Evolutionary conservation across 2,113 vertebrate species (phyloP), one percentile per base, ranked within the genome.

Genomic region (Ptilonorhynchus violaceus): DNA sequence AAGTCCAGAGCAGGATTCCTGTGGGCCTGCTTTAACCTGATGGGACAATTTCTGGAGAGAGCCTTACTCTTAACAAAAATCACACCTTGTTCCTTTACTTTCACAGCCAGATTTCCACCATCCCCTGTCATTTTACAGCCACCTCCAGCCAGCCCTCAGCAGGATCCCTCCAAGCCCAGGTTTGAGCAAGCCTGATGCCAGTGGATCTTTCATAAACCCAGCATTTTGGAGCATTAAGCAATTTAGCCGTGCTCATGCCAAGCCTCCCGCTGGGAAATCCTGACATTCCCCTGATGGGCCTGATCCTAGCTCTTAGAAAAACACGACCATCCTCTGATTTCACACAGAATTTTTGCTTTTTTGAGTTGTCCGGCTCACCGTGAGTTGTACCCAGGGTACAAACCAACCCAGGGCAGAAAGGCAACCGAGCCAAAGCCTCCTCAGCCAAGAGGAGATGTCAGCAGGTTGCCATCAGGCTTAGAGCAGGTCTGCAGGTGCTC

Each of bases 141-240:
- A 33, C 62, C 50, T 47, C 56, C 68, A 44, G 68, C 47, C 39
- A 75, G 25, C 28, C 49, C 73, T 6, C 87, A 50, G 76, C 85
- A 67, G 77, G 44, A 10, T 6, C 42, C 37, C 39, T 66, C 46
- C 15, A 41, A 13, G 20, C 47, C 31, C 27, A 15, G 18, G 27
- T 11, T 28, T 39, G 17, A 46, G 60, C 69, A 13, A 58, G 27
- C 21, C 72, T 35, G 37, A 6, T 15, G 39, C 63, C 15, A 28
- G 11, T 1, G 0, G 50, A 4, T 16, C 25, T 55, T 53, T 25
- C 2, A 9, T 1, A 10, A 60, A 68, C 18, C 18, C 6, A 17
- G 23, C 10, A 1, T 11, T 72, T 82, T 25, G 28, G 21, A 85
- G 68, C 78, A 13, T n/a, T 17, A 52, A 88, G 23, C 30, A 20